phyloP scores from a whole-genome alignment of 2,113 vertebrate species.

The Pycnonotus jocosus region DNA sequence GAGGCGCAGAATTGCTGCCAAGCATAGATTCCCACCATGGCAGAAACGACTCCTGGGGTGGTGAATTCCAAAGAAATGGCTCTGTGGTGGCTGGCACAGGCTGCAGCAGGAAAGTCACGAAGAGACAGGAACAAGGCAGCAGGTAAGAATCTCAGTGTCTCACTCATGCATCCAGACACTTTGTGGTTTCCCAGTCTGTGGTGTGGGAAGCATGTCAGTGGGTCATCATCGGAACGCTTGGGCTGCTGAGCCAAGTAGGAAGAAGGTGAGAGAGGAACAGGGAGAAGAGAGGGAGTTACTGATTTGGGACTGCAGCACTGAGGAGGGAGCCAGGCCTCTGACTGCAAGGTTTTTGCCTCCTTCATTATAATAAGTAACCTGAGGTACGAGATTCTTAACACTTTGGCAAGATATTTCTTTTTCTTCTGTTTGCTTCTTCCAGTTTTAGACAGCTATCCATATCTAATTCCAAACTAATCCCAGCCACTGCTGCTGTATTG shows the following conservation, averaged over 20 bases:
- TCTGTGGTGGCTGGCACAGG: background rate
- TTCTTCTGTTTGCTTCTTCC: background rate
- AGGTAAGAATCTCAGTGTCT: background rate
- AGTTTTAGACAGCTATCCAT: background rate
- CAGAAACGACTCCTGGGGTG: background rate
- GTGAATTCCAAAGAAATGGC: background rate
- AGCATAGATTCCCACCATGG: rapidly evolving
- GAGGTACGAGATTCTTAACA: background rate
- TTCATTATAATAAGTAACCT: background rate
- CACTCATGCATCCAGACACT: background rate
- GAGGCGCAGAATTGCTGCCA: background rate
- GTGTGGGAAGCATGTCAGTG: background rate
- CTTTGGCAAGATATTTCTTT: background rate
- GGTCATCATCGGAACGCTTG: background rate
- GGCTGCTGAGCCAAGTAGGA: background rate
- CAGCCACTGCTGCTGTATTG: background rate
- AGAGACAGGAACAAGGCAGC: background rate
- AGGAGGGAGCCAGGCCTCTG: background rate
- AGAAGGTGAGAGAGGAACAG: background rate
- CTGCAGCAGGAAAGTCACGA: background rate
- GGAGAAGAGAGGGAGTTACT: background rate
- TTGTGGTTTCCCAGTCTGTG: background rate
- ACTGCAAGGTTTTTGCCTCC: background rate
- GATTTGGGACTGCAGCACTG: background rate
- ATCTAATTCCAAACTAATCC: background rate